A percentile compares a stretch with the other conserved stretches of the same genome.
These are phyloP conservation scores for Ceryle rudis DNA, from an alignment of 2,797 vertebrate species.

Conservation along the genomic window DNA sequence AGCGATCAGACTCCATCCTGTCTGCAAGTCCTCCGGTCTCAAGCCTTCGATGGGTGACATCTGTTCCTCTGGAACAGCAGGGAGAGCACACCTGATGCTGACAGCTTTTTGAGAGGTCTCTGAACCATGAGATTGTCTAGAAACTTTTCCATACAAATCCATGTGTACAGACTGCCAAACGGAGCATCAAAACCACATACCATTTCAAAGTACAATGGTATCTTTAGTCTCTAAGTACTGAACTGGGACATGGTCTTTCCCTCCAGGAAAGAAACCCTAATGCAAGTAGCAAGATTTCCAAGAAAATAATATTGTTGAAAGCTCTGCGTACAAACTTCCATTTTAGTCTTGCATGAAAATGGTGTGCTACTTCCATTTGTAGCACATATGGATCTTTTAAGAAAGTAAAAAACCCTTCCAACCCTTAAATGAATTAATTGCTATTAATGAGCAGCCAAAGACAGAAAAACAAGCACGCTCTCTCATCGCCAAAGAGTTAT, in stretches of 20 bases:
- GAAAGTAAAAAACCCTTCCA: not conserved
- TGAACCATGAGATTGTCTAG: not conserved
- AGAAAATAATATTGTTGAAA: not conserved
- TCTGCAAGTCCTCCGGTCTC: not conserved
- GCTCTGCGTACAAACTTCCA: not conserved
- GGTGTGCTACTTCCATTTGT: not conserved
- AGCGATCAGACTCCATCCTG: not conserved
- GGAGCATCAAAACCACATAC: not conserved
- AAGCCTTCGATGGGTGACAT: not conserved
- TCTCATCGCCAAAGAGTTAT: not conserved
- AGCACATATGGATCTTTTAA: not conserved
- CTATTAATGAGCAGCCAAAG: slow-evolving; percentile 5
- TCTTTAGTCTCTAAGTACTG: not conserved
- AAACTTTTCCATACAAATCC: not conserved
- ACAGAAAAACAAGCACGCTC: not conserved
- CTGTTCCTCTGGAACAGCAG: not conserved
- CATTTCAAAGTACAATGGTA: not conserved
- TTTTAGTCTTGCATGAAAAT: not conserved
- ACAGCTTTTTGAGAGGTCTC: not conserved
- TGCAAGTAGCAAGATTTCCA: not conserved
- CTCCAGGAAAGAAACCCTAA: not conserved
- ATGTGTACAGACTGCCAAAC: not conserved
- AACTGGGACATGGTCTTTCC: not conserved
- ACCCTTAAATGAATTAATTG: not conserved
- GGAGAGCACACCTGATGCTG: not conserved